Evolutionary conservation across 2,888 invertebrate genomes (phyloP).

Genomic region (Watsonalla cultraria): DNA sequence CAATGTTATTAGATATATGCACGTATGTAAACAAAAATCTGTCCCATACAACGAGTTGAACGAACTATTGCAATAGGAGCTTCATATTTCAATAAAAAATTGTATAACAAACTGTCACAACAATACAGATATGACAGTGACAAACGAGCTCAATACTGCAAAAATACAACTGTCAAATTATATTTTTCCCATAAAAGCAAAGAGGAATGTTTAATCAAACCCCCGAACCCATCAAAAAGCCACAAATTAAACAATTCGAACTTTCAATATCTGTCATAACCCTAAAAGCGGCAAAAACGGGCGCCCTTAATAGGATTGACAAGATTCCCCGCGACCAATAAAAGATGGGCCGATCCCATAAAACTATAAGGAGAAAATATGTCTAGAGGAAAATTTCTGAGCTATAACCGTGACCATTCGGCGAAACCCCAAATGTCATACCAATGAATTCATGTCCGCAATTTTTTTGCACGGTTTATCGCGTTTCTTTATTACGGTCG

Average conservation of each 20-base stretch:
- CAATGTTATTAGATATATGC: too few relatives aligned
- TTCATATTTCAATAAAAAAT: too few relatives aligned
- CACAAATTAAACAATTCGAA: slow-evolving; percentile 51
- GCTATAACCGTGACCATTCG: slow-evolving; percentile 68
- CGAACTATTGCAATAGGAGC: too few relatives aligned
- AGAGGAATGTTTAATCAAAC: slow-evolving; percentile 39
- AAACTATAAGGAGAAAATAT: slow-evolving; percentile 76
- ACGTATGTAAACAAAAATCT: too few relatives aligned
- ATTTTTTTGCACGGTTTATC: slow-evolving; percentile 75
- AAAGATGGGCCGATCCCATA: slow-evolving; percentile 69
- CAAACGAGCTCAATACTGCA: neutral
- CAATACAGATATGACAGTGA: neutral
- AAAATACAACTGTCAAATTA: neutral
- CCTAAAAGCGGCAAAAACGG: slow-evolving; percentile 44
- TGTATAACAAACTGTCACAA: too few relatives aligned
- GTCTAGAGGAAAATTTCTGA: slow-evolving; percentile 43
- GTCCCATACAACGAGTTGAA: too few relatives aligned
- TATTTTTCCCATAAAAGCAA: neutral
- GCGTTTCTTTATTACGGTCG: slow-evolving; percentile 74
- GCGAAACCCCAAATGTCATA: slow-evolving; percentile 73
- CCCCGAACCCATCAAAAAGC: slow-evolving; percentile 29
- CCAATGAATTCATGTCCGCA: slow-evolving; percentile 75
- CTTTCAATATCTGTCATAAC: slow-evolving; percentile 49
- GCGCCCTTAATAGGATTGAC: slow-evolving; percentile 66
- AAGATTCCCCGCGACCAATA: slow-evolving; percentile 70